Evolutionary conservation across 2,888 invertebrate genomes (phyloP), one percentile per base, ranked within the genome.

Genomic region (Criorhina ranunculi): DNA sequence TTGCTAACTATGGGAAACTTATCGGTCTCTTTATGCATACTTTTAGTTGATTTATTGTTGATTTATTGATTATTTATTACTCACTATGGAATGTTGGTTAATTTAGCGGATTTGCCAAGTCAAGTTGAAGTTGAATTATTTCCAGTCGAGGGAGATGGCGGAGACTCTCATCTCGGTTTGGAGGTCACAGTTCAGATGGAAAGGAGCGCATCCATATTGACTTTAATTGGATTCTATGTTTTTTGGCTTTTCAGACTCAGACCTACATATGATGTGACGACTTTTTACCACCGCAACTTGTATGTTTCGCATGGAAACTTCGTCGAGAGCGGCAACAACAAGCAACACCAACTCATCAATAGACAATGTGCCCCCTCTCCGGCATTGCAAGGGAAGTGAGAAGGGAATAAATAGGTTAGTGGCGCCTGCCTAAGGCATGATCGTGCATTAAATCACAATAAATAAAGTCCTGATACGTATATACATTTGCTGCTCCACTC

Each of bases 391-490:
- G 12, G 7, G 31, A 7, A 33, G 29, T 53, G 44, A 64, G 42
- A 70, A 76, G 42, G 40, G 33, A 49, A 17, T 53, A 85, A 85
- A 76, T 85, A 66, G 85, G 85, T 85, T 85, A 85, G 85, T 85
- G 85, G 85, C 85, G 85, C 85, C 80, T 80, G 85, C 80, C 60
- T 31, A 9, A 55, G 70, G 85, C 80, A 70, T 66, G 85, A 66
- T 85, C 85, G 85, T 85, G 85, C 85, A 80, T 76, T 75, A 76
- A 85, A 70, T 80, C 75, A 85, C 70, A 80, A 80, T 60, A 85
- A 70, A 75, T 70, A 76, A 75, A 81, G 17, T 33, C 57, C 59
- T 67, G 19, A 73, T 78, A 78, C 60, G 49, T 59, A 15, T 33
- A 51, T 33, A 59, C 49, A 72, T 24, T 3, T 17, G 53, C 19